A percentile compares a stretch with the other conserved stretches of the same genome.
Evolutionary conservation across 2,113 vertebrate genomes (phyloP).

Genomic region (Pangasianodon hypophthalmus): DNA sequence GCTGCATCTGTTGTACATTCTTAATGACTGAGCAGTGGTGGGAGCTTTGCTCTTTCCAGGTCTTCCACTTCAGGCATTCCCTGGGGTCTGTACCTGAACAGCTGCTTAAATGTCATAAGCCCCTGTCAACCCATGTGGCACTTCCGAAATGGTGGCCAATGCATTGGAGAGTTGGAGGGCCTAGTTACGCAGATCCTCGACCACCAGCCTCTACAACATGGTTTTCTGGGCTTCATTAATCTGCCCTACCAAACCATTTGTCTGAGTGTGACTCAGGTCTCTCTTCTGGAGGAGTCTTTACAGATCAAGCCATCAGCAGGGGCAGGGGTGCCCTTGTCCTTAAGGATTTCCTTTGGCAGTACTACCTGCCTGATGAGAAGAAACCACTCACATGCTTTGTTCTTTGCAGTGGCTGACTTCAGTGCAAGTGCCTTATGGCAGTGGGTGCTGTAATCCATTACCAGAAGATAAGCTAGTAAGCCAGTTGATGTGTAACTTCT

Average conservation of each 20-base stretch:
- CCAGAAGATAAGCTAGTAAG: not conserved
- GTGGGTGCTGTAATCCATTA: not conserved
- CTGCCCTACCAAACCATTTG: no score
- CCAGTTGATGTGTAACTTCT: not conserved
- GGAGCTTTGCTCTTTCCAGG: no score
- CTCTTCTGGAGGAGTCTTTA: not conserved
- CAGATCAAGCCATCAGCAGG: not conserved
- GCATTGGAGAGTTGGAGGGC: not conserved
- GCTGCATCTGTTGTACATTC: not conserved
- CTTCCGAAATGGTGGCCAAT: not conserved
- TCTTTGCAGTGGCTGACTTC: not conserved
- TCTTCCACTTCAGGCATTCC: no score
- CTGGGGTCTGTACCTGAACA: not conserved
- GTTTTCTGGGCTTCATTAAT: not conserved
- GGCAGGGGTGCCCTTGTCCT: not conserved
- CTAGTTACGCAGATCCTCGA: not conserved
- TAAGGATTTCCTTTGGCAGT: not conserved
- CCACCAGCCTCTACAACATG: no score
- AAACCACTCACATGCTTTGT: not conserved
- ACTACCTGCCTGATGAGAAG: not conserved
- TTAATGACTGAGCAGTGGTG: no score
- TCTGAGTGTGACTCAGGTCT: no score
- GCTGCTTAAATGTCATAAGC: not conserved
- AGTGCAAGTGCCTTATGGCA: not conserved
- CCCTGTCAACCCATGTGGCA: not conserved